These are phyloP conservation scores for Sinocyclocheilus maitianheensis DNA, from an alignment of 2,113 vertebrate genomes.

Conservation along the genomic window DNA sequence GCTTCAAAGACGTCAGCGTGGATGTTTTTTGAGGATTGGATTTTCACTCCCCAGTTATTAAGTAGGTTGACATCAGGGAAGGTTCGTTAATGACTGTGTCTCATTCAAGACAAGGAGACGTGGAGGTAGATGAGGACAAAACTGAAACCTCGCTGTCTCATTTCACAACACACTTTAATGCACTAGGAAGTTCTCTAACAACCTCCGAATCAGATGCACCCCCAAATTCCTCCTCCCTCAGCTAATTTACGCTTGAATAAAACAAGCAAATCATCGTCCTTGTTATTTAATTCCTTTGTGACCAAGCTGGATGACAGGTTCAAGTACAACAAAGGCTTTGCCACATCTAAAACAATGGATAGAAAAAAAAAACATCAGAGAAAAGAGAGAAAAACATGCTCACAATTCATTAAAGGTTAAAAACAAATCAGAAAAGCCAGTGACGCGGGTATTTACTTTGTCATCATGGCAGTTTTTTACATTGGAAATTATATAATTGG, in stretches of 20 bases:
- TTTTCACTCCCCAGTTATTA: conserved; percentile 59
- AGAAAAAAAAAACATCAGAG: neutral
- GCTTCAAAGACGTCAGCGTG: conserved; percentile 61
- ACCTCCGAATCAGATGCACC: conserved; percentile 29
- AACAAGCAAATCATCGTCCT: conserved; percentile 27
- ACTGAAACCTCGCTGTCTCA: conserved; percentile 6
- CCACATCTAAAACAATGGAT: conserved; percentile 12
- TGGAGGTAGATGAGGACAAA: neutral
- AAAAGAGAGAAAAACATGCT: neutral
- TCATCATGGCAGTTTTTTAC: neutral
- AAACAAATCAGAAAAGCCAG: conserved; percentile 14
- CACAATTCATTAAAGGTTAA: conserved; percentile 22
- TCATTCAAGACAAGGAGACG: conserved; percentile 29
- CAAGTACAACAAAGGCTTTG: conserved; percentile 30
- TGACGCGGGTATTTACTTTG: conserved; percentile 33
- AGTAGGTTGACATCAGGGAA: conserved; percentile 59
- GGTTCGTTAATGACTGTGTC: conserved; percentile 40
- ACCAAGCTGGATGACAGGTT: conserved; percentile 28
- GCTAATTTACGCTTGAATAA: conserved; percentile 34
- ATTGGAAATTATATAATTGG: neutral
- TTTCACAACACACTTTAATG: conserved; percentile 35
- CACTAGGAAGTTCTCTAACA: conserved; percentile 37
- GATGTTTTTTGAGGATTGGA: conserved; percentile 62
- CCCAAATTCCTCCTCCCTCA: conserved; percentile 6
- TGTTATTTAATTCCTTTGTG: conserved; percentile 41